Evolutionary conservation across 2,888 invertebrate genomes (phyloP).

Genomic region (Chrysolina oricalcia): DNA sequence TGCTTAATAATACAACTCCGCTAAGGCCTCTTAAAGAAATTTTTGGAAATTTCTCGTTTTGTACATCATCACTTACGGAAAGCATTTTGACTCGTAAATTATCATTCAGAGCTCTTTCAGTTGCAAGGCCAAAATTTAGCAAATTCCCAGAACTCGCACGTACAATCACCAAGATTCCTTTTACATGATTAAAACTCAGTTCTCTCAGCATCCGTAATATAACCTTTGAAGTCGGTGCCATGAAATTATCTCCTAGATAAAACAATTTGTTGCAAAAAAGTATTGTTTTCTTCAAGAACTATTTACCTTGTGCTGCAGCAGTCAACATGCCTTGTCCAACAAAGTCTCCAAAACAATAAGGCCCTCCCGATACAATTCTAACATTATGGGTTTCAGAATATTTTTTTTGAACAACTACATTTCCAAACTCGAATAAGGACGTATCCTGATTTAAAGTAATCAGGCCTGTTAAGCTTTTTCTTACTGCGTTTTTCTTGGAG

Average conservation of each 20-base stretch:
- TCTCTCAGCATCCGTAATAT: conserved; percentile 67
- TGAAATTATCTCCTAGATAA: conserved; percentile 63
- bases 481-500: background rate
- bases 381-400: conserved; percentile 69
- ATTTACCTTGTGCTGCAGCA: conserved; percentile 80
- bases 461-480: conserved; percentile 42
- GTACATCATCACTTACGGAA: conserved; percentile 82
- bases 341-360: conserved; percentile 71
- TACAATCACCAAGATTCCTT: conserved; percentile 82
- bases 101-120: conserved; percentile 80
- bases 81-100: conserved; percentile 75
- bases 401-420: conserved; percentile 66
- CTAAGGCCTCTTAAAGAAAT: conserved; percentile 71
- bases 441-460: conserved; percentile 62
- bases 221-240: conserved; percentile 62
- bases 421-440: conserved; percentile 65
- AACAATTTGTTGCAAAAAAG: conserved; percentile 15
- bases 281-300: conserved; percentile 17
- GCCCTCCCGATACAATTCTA: conserved; percentile 82
- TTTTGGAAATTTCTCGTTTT: conserved; percentile 63
- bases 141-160: conserved; percentile 87
- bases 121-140: conserved; percentile 87
- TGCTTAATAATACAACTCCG: conserved; percentile 74
- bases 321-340: conserved; percentile 88
- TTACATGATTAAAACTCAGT: conserved; percentile 67